Conservation (phyloP, 1,140 invertebrate genomes). For the Steinernema khuongi region DNA sequence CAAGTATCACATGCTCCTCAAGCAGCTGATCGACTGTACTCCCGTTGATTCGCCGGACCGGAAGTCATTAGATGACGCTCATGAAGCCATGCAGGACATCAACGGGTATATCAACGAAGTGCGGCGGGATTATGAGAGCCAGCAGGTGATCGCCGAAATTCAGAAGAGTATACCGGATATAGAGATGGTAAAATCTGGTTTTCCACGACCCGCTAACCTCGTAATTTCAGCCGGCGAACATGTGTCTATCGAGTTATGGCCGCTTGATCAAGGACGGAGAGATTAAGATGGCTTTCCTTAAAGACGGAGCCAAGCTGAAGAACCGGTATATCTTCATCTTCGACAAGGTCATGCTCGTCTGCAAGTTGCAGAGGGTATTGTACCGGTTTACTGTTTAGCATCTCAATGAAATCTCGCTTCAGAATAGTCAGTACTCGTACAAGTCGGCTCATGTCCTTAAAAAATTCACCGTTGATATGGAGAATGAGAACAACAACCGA, state of each 20-base stretch:
- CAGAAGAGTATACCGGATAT: conserved; percentile 64
- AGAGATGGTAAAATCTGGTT: conserved; percentile 29
- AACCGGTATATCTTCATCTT: conserved; percentile 38
- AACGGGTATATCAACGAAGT: conserved; percentile 96
- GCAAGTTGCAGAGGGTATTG: conserved; percentile 30
- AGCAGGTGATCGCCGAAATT: conserved; percentile 82
- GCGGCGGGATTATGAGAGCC: conserved; percentile 87
- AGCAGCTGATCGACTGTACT: conserved; percentile 86
- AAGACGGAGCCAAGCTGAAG: conserved; percentile 30
- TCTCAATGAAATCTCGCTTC: background rate
- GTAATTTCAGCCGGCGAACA: conserved; percentile 67
- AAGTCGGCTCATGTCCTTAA: conserved; percentile 32
- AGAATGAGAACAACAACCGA: conserved; percentile 24
- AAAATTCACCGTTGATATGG: conserved; percentile 23
- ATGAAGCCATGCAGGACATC: conserved; percentile 89
- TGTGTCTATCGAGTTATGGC: conserved; percentile 78
- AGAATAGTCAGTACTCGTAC: conserved; percentile 35
- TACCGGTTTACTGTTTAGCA: conserved; percentile 7
- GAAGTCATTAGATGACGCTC: conserved; percentile 74
- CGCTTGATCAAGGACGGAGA: conserved; percentile 84
- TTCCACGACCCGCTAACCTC: conserved; percentile 50
- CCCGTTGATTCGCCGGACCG: conserved; percentile 72
- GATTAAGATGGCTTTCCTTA: conserved; percentile 68
- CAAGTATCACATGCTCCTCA: conserved; percentile 83
- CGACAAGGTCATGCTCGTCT: conserved; percentile 41